Conservation (phyloP, 1,140 invertebrate species). For the Neodiprion pinetum region DNA sequence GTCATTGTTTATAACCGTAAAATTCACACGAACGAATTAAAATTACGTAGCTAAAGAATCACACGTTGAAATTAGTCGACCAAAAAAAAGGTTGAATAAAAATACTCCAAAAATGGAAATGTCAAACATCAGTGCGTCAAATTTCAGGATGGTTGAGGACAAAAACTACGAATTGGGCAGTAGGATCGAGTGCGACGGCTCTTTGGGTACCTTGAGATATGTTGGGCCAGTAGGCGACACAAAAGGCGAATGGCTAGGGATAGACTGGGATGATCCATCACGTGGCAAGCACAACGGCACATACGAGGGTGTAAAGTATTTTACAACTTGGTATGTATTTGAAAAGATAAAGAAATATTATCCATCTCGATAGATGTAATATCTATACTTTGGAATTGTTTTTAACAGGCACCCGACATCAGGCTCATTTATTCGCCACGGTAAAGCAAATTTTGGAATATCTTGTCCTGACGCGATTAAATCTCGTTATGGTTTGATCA, state of each 20-base stretch:
- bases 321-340: conserved; percentile 72
- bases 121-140: background rate
- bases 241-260: conserved; percentile 80
- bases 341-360: background rate
- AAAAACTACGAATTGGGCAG: conserved; percentile 59
- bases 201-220: conserved; percentile 66
- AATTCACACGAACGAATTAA: background rate
- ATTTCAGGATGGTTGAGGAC: conserved; percentile 54
- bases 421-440: conserved; percentile 85
- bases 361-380: conserved; percentile 9
- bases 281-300: conserved; percentile 92
- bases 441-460: conserved; percentile 77
- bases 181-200: conserved; percentile 65
- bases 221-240: conserved; percentile 66
- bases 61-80: conserved; percentile 3
- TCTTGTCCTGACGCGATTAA: conserved; percentile 76
- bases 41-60: conserved; percentile 8
- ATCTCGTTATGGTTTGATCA: conserved; percentile 73
- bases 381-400: conserved; percentile 18
- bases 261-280: conserved; percentile 90
- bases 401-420: conserved; percentile 67
- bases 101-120: background rate
- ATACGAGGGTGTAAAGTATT: conserved; percentile 82
- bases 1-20: conserved; percentile 2
- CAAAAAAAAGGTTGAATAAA: background rate